Percentiles rank a stretch among this genome's conserved stretches.
Conservation (phyloP, 2,888 invertebrate genomes). For the Artemia sinica region DNA sequence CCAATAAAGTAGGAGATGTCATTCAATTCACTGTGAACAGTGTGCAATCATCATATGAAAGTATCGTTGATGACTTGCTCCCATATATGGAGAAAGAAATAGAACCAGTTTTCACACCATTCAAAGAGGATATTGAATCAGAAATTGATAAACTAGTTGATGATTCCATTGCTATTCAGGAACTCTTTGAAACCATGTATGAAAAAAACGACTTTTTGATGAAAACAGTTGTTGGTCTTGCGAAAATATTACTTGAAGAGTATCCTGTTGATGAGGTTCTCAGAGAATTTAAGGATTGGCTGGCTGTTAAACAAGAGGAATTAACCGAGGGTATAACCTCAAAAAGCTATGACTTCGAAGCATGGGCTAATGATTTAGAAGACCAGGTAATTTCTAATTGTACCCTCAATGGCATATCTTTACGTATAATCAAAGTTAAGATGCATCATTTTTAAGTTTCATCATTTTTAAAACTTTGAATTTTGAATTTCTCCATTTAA, state of each 20-base stretch:
- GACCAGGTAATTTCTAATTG: not conserved
- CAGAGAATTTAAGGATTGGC: not conserved
- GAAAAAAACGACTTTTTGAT: not conserved
- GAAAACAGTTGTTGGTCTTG: constrained; percentile 6
- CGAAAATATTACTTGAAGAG: not conserved
- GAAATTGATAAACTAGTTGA: not conserved
- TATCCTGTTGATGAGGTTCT: not conserved
- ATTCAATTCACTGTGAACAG: no score
- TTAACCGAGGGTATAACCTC: constrained; percentile 8
- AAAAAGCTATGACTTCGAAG: not conserved
- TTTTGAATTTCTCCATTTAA: no score
- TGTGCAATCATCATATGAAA: no score
- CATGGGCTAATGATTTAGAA: constrained; percentile 10
- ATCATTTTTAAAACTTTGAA: no score
- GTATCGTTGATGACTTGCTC: no score
- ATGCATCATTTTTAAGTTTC: no score
- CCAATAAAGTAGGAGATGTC: no score
- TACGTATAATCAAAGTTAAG: no score
- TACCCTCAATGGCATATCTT: no score
- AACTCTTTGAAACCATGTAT: constrained; percentile 5
- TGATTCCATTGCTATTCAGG: not conserved
- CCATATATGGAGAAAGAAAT: not conserved
- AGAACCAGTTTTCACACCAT: not conserved
- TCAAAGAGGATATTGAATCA: not conserved
- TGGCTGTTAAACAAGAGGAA: not conserved